phyloP scores from a whole-genome alignment of 2,113 vertebrate species.

The Trachemys scripta region DNA sequence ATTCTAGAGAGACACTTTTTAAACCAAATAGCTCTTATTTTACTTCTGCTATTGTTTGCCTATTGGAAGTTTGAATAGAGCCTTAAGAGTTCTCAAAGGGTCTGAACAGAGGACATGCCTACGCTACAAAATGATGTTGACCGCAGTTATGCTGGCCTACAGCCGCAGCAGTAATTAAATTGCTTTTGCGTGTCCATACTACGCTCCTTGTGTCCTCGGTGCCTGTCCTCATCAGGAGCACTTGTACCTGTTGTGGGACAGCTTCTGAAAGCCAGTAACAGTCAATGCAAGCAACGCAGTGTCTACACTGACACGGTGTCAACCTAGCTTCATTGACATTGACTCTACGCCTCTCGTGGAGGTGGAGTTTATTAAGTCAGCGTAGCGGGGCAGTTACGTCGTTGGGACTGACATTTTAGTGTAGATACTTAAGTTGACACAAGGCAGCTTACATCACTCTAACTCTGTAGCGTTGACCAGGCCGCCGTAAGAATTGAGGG shows the following conservation, averaged over 20 bases:
- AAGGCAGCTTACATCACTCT: too few species aligned
- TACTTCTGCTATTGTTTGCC: background rate
- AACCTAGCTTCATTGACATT: background rate
- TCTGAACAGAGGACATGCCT: background rate
- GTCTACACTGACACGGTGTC: background rate
- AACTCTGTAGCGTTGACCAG: too few species aligned
- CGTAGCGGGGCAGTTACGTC: fast-evolving
- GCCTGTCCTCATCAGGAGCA: background rate
- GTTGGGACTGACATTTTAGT: background rate
- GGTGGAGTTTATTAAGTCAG: background rate
- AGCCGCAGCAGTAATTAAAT: background rate
- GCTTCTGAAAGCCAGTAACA: background rate
- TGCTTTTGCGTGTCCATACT: background rate
- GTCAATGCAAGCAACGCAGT: background rate
- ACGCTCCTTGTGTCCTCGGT: background rate
- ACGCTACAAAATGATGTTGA: background rate
- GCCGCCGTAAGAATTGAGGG: background rate
- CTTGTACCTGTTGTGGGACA: background rate
- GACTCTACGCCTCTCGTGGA: background rate
- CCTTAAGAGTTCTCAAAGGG: background rate
- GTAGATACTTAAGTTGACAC: background rate
- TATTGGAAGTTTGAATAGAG: background rate
- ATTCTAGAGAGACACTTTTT: conserved; percentile 9
- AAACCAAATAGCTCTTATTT: background rate
- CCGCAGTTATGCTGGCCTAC: background rate